A percentile compares a stretch with the other conserved stretches of the same genome.
phyloP scores from a whole-genome alignment of 2,797 vertebrate species.

The Adrianichthys oophorus region DNA sequence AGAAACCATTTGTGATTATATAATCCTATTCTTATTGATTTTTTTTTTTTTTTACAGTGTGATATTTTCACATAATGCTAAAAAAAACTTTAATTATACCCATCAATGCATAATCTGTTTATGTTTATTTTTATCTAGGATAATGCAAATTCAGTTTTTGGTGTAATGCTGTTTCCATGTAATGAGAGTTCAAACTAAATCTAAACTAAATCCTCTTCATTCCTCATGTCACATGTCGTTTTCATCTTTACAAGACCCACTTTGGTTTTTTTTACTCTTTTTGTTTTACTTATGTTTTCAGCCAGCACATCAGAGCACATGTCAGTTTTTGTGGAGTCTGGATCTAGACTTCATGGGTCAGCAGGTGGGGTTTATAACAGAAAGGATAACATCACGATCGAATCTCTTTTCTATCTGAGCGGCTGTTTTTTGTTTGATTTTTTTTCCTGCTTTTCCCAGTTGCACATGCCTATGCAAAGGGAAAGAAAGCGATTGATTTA shows the following conservation, averaged over 20 bases:
- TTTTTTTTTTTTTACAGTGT: background rate
- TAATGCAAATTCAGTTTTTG: too few species aligned
- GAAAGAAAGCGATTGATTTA: background rate
- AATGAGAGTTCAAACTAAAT: too few species aligned
- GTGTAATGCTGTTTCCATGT: too few species aligned
- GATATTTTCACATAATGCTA: too few species aligned
- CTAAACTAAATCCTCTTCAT: too few species aligned
- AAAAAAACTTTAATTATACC: too few species aligned
- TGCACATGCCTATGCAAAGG: constrained; percentile 11
- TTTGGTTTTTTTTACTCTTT: background rate
- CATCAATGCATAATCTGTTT: too few species aligned
- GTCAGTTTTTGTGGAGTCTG: constrained; percentile 49
- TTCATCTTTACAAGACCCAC: background rate
- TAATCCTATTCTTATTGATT: background rate
- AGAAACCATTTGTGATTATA: background rate
- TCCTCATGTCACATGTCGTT: too few species aligned
- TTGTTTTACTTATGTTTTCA: constrained; percentile 33
- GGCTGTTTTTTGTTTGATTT: constrained; percentile 14
- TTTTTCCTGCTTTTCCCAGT: background rate
- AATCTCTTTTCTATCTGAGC: background rate
- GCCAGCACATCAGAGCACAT: constrained; percentile 41
- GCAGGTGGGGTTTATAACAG: constrained; percentile 54
- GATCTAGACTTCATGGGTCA: constrained; percentile 35
- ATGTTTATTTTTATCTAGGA: too few species aligned
- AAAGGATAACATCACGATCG: constrained; percentile 1